Base-by-base conservation (phyloP, 2,113 vertebrate genomes). In the Syngnathus scovelli region DNA sequence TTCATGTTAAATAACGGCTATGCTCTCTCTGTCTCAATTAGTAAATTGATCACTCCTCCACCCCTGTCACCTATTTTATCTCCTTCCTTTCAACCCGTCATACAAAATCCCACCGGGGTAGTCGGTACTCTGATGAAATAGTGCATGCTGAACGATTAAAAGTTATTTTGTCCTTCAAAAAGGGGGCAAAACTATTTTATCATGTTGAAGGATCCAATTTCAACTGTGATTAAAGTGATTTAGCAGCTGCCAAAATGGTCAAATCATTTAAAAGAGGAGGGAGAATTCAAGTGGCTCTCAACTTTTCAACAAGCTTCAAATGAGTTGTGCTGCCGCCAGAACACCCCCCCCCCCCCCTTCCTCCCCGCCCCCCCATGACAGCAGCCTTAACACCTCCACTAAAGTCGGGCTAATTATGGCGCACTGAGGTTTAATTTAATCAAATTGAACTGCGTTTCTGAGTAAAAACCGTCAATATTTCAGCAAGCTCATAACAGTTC, bases 151-250 rank as follows among this genome's bases (percentile, higher is more conserved):
- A 11, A 33, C 55, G n/a, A 75, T 68, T 66, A 72, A 61, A 67
- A 19, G 64, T 46, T 55, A 67, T 80, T 77, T 73, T 63, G 61
- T 23, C 71, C 74, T 80, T 80, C 46, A 60, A 48, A 74, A 68
- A 58, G 8, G 33, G 12, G 23, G 67, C 9, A 64, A 69, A 80
- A 64, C 43, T 46, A 60, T 75, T 68, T 66, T 61, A 76, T 81
- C 64, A 81, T 79, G 64, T 43, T 68, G 74, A 81, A 72, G 66
- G 71, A 55, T 78, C 39, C 64, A 27, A 78, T 81, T 76, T 79
- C 62, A 76, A 62, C 62, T 67, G 43, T 67, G 68, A 79, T 72
- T 67, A 52, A 62, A 71, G 66, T 78, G 61, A 81, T 74, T 76
- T 46, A 69, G 64, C 67, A 46, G 70, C 66, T 75, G 73, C 21